Base-by-base conservation (phyloP, 2,113 vertebrate species). In the Brevimyrus niger region DNA sequence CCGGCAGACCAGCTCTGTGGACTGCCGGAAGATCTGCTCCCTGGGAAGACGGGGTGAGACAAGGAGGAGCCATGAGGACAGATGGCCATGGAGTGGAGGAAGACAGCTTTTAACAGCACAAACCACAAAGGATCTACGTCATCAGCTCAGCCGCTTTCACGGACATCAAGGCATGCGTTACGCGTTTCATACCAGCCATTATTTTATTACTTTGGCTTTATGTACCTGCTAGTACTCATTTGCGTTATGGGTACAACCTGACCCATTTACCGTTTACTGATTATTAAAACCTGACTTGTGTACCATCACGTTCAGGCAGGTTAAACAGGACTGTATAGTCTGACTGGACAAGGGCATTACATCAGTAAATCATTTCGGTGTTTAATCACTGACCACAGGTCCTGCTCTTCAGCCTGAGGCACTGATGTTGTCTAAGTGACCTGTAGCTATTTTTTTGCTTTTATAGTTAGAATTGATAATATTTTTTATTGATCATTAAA, bases 21-120 rank as follows among this genome's bases (percentile, higher is more conserved):
- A 98, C 92, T 97, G 97, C 58, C 96, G 97, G 92, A 99, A 96
- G 88, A 99, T 98, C 94, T 98, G 97, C 61, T 99, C 98, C 94
- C 98, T 99, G 27, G 48, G 15, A 87, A 51, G 48, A 35, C 10
- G 3, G 42, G 44, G 42, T 7, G 7, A 7, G 73, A 80, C 35
- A 42, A 42, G 4, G 73, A 17, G 13, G 11, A 17, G 31, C 13
- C 13, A 4, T 76, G n/a, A 73, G 31, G 17, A 53, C 51, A 53
- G 65, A 4, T 1, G 0, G 65, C 21, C 55, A n/a, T 61, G 55
- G 23, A 13, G n/a, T 11, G n/a, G 69, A 2, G 15, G 31, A 38
- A 13, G 69, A 38, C 69, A 17, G 15, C 17, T 19, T 38, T 19
- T 38, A 38, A 76, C 69, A 17, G 27, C 69, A 76, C 35, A 38